Evolutionary conservation across 2,113 vertebrate genomes (phyloP).

Genomic region (Cryptotis parvus): DNA sequence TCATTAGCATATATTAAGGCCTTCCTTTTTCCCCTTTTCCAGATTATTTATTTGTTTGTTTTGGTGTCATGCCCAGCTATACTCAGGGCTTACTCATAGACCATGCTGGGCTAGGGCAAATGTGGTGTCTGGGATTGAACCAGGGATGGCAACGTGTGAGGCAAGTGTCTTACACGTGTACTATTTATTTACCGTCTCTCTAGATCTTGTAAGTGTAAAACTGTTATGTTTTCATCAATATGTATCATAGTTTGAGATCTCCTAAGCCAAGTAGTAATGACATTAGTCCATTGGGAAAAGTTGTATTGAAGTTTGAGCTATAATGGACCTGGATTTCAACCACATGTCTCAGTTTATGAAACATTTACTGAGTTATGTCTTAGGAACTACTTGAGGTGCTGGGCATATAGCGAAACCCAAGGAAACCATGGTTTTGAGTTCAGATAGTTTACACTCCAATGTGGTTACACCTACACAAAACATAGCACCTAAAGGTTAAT

Average conservation of each 20-base stretch:
- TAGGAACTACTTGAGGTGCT: neutral
- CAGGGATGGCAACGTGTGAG: too few species aligned
- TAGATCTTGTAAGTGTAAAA: slow-evolving; percentile 39
- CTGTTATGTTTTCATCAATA: neutral
- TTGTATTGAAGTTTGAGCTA: slow-evolving; percentile 41
- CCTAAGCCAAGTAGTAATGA: neutral
- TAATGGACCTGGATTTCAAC: neutral
- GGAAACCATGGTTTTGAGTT: neutral
- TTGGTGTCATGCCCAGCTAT: too few species aligned
- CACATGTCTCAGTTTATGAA: slow-evolving; percentile 25
- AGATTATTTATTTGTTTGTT: neutral
- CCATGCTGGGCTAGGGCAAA: too few species aligned
- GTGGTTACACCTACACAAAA: neutral
- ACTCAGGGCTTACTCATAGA: too few species aligned
- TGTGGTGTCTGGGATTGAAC: too few species aligned
- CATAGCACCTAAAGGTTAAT: neutral
- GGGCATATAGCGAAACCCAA: neutral
- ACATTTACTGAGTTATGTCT: neutral
- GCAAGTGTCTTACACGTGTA: too few species aligned
- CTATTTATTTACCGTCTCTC: neutral
- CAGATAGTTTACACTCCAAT: neutral
- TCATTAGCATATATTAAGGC: neutral
- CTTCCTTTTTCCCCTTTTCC: slow-evolving; percentile 7
- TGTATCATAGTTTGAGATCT: slow-evolving; percentile 30
- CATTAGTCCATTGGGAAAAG: slow-evolving; percentile 25